phyloP scores from a whole-genome alignment of 64 coral and sea anemone species.

The Dendronephthya gigantea region DNA sequence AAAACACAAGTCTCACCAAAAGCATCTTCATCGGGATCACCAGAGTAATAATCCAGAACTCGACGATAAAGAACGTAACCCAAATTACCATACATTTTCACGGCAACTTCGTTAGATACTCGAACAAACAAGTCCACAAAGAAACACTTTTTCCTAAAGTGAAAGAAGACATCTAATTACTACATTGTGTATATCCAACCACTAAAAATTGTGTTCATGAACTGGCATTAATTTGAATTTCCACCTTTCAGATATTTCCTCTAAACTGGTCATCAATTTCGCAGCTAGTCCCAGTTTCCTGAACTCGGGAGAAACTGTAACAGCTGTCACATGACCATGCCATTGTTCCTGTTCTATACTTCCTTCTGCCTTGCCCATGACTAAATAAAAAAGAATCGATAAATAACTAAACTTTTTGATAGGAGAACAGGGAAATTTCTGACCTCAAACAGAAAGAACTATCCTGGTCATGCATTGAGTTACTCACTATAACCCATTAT shows the following conservation, averaged over 20 bases:
- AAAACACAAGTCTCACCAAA: conserved; percentile 40
- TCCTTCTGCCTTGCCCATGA: conserved; percentile 99
- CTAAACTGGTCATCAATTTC: conserved; percentile 79
- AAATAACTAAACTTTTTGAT: too few relatives aligned
- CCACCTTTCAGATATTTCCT: conserved; percentile 96
- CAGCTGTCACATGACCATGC: conserved; percentile 99
- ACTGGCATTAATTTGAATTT: not conserved
- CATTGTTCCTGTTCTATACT: conserved; percentile 66
- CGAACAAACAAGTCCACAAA: conserved; percentile 99
- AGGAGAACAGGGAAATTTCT: too few relatives aligned
- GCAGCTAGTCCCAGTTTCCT: conserved; percentile 75
- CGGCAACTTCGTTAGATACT: conserved; percentile 80
- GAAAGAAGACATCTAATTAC: too few relatives aligned
- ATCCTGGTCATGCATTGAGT: too few relatives aligned
- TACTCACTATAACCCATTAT: conserved; percentile 95
- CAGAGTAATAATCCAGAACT: conserved; percentile 92
- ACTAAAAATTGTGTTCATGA: not conserved
- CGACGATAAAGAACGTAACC: conserved; percentile 77
- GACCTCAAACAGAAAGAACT: too few relatives aligned
- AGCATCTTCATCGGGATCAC: conserved; percentile 90
- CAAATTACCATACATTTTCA: conserved; percentile 80
- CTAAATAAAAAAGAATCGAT: too few relatives aligned
- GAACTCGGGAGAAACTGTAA: conserved; percentile 87
- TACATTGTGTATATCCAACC: not conserved
- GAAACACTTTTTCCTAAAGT: conserved; percentile 69